Conservation (phyloP, 2,888 invertebrate species). For the Acronicta alni region DNA sequence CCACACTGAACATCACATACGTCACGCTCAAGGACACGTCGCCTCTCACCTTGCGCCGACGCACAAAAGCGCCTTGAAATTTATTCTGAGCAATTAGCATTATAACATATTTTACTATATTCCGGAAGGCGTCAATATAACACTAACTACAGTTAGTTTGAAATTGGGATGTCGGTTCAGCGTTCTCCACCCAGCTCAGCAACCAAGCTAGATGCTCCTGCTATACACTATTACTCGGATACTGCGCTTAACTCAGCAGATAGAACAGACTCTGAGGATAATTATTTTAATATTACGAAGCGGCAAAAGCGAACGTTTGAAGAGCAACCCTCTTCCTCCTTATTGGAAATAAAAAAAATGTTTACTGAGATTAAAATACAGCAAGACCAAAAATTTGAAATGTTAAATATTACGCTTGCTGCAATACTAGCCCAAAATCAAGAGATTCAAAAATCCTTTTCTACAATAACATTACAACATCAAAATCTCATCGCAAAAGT, state of each 20-base stretch:
- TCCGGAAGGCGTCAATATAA: neutral
- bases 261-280: neutral
- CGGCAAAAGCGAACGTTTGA: too few relatives aligned
- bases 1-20: neutral
- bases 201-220: neutral
- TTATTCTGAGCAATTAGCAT: neutral
- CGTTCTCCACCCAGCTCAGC: neutral
- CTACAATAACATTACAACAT: neutral
- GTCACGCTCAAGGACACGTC: conserved; percentile 1
- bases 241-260: neutral
- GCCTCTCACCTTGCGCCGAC: conserved; percentile 1
- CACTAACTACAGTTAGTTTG: neutral
- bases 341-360: neutral
- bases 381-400: conserved; percentile 1
- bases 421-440: neutral
- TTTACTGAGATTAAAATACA: conserved; percentile 1
- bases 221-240: neutral
- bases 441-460: neutral
- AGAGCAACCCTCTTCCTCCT: too few relatives aligned
- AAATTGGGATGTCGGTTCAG: neutral
- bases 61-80: neutral
- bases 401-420: conserved; percentile 1
- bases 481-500: neutral
- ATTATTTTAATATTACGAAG: too few relatives aligned
- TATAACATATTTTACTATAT: neutral